Percentiles rank a stretch among this genome's conserved stretches.
These are phyloP conservation scores for Epirrhoe alternata DNA, from an alignment of 2,888 invertebrate genomes.

Conservation along the genomic window DNA sequence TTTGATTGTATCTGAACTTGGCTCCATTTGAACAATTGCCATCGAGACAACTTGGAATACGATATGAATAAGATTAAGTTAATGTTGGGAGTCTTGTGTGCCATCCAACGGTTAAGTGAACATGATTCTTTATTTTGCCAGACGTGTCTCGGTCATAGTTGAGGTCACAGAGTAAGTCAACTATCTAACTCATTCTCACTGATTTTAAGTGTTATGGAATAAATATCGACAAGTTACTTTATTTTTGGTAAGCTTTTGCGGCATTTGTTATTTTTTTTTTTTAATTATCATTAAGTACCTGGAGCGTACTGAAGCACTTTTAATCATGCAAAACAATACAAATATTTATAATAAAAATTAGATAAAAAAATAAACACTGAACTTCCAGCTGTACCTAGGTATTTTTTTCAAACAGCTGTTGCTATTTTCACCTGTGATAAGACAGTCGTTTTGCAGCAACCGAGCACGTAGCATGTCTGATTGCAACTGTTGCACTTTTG, in stretches of 20 bases:
- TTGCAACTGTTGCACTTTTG: slow-evolving; percentile 39
- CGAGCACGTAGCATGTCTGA: slow-evolving; percentile 43
- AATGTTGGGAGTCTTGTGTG: slow-evolving; percentile 28
- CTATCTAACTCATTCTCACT: background rate
- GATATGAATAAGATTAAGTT: slow-evolving; percentile 35
- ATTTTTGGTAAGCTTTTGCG: no score
- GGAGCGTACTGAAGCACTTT: no score
- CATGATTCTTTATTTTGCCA: slow-evolving; percentile 35
- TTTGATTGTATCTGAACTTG: slow-evolving; percentile 20
- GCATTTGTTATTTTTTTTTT: no score
- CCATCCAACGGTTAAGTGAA: slow-evolving; percentile 33
- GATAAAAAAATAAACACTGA: no score
- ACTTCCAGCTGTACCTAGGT: no score
- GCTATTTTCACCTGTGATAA: slow-evolving; percentile 13
- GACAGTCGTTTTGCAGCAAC: slow-evolving; percentile 28
- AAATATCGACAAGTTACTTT: no score
- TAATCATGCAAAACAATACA: no score
- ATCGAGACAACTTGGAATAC: slow-evolving; percentile 26
- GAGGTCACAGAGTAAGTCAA: background rate
- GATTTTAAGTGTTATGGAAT: no score
- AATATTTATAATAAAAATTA: no score
- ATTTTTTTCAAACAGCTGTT: slow-evolving; percentile 7
- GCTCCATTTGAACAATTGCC: slow-evolving; percentile 22
- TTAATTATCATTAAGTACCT: no score
- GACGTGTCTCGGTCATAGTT: slow-evolving; percentile 21